phyloP scores from a whole-genome alignment of 2,113 vertebrate species.

The Labeo catla region DNA sequence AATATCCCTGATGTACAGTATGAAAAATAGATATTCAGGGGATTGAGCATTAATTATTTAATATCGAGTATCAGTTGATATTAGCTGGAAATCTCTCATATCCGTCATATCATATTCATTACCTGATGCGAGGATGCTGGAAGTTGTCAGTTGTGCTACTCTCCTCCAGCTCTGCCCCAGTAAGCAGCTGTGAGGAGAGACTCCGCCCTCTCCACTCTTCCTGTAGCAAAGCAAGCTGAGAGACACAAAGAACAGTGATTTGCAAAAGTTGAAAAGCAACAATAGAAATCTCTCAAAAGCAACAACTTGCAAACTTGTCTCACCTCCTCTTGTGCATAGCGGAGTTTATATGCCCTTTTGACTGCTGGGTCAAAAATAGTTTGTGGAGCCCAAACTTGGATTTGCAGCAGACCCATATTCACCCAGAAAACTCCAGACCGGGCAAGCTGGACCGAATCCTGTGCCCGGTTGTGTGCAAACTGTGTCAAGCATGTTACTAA shows the following conservation, averaged over 20 bases:
- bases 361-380: slow-evolving; percentile 92
- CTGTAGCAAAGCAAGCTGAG: slow-evolving; percentile 85
- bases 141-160: slow-evolving; percentile 77
- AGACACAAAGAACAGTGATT: not conserved
- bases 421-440: slow-evolving; percentile 90
- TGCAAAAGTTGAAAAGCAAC: not conserved
- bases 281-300: not conserved
- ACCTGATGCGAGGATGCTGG: slow-evolving; percentile 91
- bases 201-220: slow-evolving; percentile 88
- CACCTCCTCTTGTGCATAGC: slow-evolving; percentile 91
- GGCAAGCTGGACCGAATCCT: slow-evolving; percentile 72
- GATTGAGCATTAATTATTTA: not conserved
- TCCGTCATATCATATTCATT: not conserved
- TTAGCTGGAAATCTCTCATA: not conserved
- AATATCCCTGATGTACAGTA: no score
- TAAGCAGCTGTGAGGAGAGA: slow-evolving; percentile 83
- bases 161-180: slow-evolving; percentile 85
- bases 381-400: slow-evolving; percentile 91
- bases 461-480: slow-evolving; percentile 78
- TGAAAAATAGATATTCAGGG: not conserved
- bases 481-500: slow-evolving; percentile 85
- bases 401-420: slow-evolving; percentile 88
- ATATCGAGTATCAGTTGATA: not conserved
- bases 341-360: slow-evolving; percentile 92
- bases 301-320: slow-evolving; percentile 27